Percentiles rank a stretch among this genome's conserved stretches.
These are phyloP conservation scores for Telenomus remus DNA, from an alignment of 1,140 invertebrate genomes.

Conservation along the genomic window DNA sequence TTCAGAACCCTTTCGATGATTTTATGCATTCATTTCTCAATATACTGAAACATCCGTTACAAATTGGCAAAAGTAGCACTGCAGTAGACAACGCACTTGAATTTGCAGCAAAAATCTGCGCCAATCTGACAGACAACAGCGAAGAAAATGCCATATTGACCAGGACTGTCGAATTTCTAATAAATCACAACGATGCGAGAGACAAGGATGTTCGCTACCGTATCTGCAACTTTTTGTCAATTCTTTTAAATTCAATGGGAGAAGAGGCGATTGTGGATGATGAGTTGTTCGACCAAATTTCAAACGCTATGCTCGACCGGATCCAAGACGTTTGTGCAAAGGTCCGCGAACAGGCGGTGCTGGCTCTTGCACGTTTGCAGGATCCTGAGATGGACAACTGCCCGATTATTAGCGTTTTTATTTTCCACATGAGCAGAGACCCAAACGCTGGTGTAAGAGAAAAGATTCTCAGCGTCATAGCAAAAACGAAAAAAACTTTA, in stretches of 20 bases:
- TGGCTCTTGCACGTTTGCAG: slow-evolving; percentile 87
- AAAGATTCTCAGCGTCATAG: slow-evolving; percentile 69
- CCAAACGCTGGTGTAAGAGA: slow-evolving; percentile 79
- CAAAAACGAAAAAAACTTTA: slow-evolving; percentile 68
- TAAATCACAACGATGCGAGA: slow-evolving; percentile 76
- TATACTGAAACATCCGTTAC: slow-evolving; percentile 62
- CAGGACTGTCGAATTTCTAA: slow-evolving; percentile 63
- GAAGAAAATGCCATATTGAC: slow-evolving; percentile 62
- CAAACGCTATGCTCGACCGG: slow-evolving; percentile 81
- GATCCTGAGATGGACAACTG: slow-evolving; percentile 85
- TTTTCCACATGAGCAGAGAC: slow-evolving; percentile 86
- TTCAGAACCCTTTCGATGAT: slow-evolving; percentile 5
- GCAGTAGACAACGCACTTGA: slow-evolving; percentile 76
- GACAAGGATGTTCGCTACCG: slow-evolving; percentile 81
- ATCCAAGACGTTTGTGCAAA: slow-evolving; percentile 83
- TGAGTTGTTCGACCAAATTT: slow-evolving; percentile 83
- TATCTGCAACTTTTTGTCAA: slow-evolving; percentile 84
- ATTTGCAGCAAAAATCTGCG: slow-evolving; percentile 77
- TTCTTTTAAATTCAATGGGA: slow-evolving; percentile 83
- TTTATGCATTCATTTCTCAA: slow-evolving; percentile 62
- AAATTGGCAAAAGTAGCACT: slow-evolving; percentile 65
- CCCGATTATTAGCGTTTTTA: slow-evolving; percentile 85
- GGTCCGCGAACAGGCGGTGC: slow-evolving; percentile 85
- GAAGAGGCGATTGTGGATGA: slow-evolving; percentile 87
- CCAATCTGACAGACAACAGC: slow-evolving; percentile 59